Conservation (phyloP, 2,113 vertebrate species). For the Mionectes macconnelli region DNA sequence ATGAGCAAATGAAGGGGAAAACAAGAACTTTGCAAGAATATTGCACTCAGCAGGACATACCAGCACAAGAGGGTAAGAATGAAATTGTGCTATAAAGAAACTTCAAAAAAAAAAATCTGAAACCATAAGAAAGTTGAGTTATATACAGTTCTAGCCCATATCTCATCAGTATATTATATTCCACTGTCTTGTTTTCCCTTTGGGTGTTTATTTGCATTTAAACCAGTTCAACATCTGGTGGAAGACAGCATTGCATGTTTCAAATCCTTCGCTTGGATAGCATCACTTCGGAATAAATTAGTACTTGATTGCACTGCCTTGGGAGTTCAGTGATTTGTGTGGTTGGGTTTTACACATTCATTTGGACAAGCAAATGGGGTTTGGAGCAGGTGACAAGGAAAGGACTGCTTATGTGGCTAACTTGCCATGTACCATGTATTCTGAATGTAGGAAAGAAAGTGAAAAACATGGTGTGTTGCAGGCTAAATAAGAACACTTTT, state of each 20-base stretch:
- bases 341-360: background rate
- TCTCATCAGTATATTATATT: background rate
- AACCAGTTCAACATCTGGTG: conserved; percentile 13
- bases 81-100: background rate
- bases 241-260: background rate
- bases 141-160: background rate
- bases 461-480: background rate
- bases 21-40: background rate
- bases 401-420: background rate
- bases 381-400: background rate
- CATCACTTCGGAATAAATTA: background rate
- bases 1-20: conserved; percentile 10
- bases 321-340: background rate
- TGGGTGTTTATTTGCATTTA: conserved; percentile 26
- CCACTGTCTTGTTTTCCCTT: background rate
- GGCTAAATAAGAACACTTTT: background rate
- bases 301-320: background rate
- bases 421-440: background rate
- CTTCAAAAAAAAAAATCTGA: background rate
- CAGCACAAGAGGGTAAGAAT: background rate
- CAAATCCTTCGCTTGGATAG: background rate
- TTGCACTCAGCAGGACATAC: background rate
- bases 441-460: background rate
- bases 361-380: background rate
- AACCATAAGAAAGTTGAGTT: background rate